Base-by-base conservation (phyloP, 1,140 invertebrate genomes). In the Meloidogyne chitwoodi region DNA sequence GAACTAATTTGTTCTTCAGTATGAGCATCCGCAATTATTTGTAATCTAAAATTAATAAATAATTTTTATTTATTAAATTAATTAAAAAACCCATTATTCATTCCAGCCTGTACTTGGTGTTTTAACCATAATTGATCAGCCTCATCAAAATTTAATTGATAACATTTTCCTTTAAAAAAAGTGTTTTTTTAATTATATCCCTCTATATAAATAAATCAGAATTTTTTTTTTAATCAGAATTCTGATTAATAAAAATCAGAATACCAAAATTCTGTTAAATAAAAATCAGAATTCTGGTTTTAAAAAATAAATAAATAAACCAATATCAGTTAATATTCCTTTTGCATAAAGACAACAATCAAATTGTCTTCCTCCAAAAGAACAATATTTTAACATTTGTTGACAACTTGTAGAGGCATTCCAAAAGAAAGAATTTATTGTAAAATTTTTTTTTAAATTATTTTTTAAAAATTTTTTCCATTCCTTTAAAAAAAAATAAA, bases 1-100 rank as follows among this genome's bases (percentile, higher is more conserved):
- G 68, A 65, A 65, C 63, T 76, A 14, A 85, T 81, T 72, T 86
- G 83, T 63, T 86, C 80, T 62, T 86, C 84, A 11, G 73, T 64
- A 68, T 87, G 85, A 22, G 79, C 74, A 78, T 86, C 84, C 2
- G 84, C 84, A 41, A 85, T 82, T 56, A 86, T 79, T 76, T 85
- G 85, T 14, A 85, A 73, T 24, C 82, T n/a, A n/a, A n/a, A n/a
- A n/a, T n/a, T n/a, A n/a, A n/a, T n/a, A n/a, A n/a, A n/a, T n/a
- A n/a, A n/a, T n/a, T n/a, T n/a, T n/a, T n/a, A n/a, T n/a, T n/a
- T 84, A 34, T 24, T 75, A 66, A 44, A 56, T 29, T 22, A 24
- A 41, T 14, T 5, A 38, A 8, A 65, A 14, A 10, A 82, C 79
- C 82, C 83, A 75, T 85, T 85, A 34, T 74, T 73, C 61, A 86